A percentile compares a stretch with the other conserved stretches of the same genome.
Evolutionary conservation across 2,888 invertebrate species (phyloP).

Genomic region (Drosophila anomalata): DNA sequence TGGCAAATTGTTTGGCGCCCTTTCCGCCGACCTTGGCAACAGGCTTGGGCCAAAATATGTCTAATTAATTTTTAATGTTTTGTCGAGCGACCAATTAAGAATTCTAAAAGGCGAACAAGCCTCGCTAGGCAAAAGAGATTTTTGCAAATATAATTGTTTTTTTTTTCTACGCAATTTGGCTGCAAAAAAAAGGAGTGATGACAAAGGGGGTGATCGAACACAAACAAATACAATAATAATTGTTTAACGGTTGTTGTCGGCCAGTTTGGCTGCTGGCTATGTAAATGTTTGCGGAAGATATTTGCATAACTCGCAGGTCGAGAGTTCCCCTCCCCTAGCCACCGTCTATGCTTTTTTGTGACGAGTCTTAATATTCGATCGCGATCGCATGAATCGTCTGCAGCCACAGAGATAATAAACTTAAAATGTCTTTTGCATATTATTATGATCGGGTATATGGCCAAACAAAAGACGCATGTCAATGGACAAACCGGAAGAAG

Average conservation of each 20-base stretch:
- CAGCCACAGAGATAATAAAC: constrained; percentile 53
- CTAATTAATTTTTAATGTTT: constrained; percentile 37
- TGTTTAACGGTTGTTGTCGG: constrained; percentile 66
- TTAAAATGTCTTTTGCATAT: constrained; percentile 55
- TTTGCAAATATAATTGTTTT: constrained; percentile 46
- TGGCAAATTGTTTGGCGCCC: constrained; percentile 16
- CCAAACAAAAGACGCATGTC: constrained; percentile 50
- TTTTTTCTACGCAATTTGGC: constrained; percentile 35
- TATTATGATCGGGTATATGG: constrained; percentile 41
- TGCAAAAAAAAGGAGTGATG: constrained; percentile 22
- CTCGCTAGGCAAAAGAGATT: constrained; percentile 12
- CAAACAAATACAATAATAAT: constrained; percentile 59
- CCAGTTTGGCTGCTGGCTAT: constrained; percentile 47
- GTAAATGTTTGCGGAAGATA: constrained; percentile 78
- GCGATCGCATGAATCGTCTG: constrained; percentile 43
- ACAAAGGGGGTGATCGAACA: constrained; percentile 24
- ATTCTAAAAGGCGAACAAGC: constrained; percentile 31
- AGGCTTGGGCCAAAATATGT: not conserved
- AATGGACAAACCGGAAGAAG: constrained; percentile 59
- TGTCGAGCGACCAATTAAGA: constrained; percentile 30
- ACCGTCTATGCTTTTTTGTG: not conserved
- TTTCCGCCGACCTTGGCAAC: constrained; percentile 23
- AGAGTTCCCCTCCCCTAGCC: constrained; percentile 7
- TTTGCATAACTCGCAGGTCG: constrained; percentile 66
- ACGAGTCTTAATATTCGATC: constrained; percentile 16